Conservation (phyloP, 2,113 vertebrate genomes). For the Girardinichthys multiradiatus region DNA sequence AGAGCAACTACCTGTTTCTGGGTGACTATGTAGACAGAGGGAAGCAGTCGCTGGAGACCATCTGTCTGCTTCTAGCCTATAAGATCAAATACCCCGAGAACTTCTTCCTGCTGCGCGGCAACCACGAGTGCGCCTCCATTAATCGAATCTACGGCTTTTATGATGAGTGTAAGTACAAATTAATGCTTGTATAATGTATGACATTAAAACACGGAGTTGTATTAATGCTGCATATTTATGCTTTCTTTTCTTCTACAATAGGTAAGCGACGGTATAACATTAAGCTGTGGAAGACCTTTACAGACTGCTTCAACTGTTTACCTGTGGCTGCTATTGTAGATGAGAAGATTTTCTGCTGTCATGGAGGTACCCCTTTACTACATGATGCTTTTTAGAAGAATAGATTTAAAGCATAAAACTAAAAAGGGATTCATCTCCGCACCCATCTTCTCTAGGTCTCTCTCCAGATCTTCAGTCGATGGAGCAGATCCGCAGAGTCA, state of each 20-base stretch:
- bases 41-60: slow-evolving; percentile 84
- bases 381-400: background rate
- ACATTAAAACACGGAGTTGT: background rate
- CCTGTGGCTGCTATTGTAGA: slow-evolving; percentile 85
- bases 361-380: slow-evolving; percentile 72
- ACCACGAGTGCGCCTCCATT: slow-evolving; percentile 85
- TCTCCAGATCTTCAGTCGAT: slow-evolving; percentile 85
- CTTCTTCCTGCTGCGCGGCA: slow-evolving; percentile 83
- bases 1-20: slow-evolving; percentile 92
- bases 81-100: slow-evolving; percentile 86
- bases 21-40: slow-evolving; percentile 84
- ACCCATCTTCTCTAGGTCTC: slow-evolving; percentile 66
- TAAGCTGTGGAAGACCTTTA: slow-evolving; percentile 86
- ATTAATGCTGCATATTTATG: background rate
- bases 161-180: slow-evolving; percentile 79
- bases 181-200: rapidly evolving
- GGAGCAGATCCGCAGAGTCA: slow-evolving; percentile 92
- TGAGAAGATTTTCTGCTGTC: slow-evolving; percentile 86
- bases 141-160: slow-evolving; percentile 86
- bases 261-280: slow-evolving; percentile 85
- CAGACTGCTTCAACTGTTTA: slow-evolving; percentile 86
- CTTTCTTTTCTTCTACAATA: slow-evolving; percentile 16
- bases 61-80: slow-evolving; percentile 83
- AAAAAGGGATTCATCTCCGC: background rate
- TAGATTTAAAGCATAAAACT: background rate